A percentile compares a stretch with the other conserved stretches of the same genome.
Conservation (phyloP, 2,797 vertebrate genomes). For the Perodicticus potto region DNA sequence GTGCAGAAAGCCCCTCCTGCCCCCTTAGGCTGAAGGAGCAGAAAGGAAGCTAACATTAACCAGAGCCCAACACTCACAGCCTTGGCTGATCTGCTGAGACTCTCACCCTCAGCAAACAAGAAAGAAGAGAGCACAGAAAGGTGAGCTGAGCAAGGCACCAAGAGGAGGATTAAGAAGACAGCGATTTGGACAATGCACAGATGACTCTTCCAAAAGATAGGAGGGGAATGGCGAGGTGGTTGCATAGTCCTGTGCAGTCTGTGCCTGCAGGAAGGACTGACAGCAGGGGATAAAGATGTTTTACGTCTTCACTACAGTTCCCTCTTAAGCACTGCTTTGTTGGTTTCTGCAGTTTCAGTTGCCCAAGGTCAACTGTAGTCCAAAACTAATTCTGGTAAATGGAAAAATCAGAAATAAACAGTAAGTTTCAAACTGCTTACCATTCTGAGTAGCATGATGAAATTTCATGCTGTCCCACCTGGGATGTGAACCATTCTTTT, state of each 20-base stretch:
- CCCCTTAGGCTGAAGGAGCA: neutral
- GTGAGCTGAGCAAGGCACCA: neutral
- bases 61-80: neutral
- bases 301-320: neutral
- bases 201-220: neutral
- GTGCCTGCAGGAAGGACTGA: neutral
- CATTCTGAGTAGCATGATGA: neutral
- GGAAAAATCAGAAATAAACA: neutral
- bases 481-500: neutral
- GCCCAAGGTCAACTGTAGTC: neutral
- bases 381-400: neutral
- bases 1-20: neutral
- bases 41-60: neutral
- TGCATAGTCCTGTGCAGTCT: neutral
- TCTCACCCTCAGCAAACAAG: neutral
- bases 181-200: neutral
- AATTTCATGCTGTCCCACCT: neutral
- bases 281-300: neutral
- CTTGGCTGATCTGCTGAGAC: neutral
- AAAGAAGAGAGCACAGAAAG: neutral
- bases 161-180: conserved; percentile 20
- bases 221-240: neutral
- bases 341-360: neutral
- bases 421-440: neutral
- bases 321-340: neutral